Base-by-base conservation (phyloP, 2,888 invertebrate genomes). In the Apocheima hispidaria region DNA sequence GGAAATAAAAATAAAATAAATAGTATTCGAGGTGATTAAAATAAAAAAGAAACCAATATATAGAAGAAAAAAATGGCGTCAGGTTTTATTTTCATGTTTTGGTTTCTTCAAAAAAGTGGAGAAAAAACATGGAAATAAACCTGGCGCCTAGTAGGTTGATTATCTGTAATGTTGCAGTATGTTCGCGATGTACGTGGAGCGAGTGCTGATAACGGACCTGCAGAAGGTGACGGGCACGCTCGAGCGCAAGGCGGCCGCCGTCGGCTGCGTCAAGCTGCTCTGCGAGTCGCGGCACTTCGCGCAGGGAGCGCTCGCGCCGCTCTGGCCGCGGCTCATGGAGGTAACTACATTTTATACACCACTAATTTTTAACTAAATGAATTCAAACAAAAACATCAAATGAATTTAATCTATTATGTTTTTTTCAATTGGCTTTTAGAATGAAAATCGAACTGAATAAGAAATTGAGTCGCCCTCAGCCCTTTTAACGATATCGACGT, bases 161-260 rank as follows among this genome's bases (percentile, higher is more conserved):
- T n/a, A n/a, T n/a, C n/a, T n/a, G n/a, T n/a, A n/a, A 2, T 18
- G 0, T 16, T 10, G 3, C 77, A 97, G 97, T 74, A 97, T 99
- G 97, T 99, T 99, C 93, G 96, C 96, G 23, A 99, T 99, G 99
- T 97, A 99, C 52, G 84, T 98, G 69, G 98, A 99, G 78, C 96
- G 98, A 60, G 94, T 99, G 9, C 94, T 98, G 58, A 92, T 99
- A 18, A 91, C 96, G 0, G 99, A 99, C 78, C 92, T 98, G 75
- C 97, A 97, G 86, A 98, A 98, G 82, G 96, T 99, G 12, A 94
- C 95, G 10, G 98, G 97, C 1, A 92, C 93, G 48, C 90, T 96
- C 28, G 99, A 99, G 79, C 95, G 97, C 60, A 98, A 98, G 93
- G 96, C 98, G 68, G 97, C 98, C 54, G 97, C 98, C 0, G 96